Evolutionary conservation across 2,797 vertebrate species (phyloP).

Genomic region (Gymnocypris eckloni): DNA sequence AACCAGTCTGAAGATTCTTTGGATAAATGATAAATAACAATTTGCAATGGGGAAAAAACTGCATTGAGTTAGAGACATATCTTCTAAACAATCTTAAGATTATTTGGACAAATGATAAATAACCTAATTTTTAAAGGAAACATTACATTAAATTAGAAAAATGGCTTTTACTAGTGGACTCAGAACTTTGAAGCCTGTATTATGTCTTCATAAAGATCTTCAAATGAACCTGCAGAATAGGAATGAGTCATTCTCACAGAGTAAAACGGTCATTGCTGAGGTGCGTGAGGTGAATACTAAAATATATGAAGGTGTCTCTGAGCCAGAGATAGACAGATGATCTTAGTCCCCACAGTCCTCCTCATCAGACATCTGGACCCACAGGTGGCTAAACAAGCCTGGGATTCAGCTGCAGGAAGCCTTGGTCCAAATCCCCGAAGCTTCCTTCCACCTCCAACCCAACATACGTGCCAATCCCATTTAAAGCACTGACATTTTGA

Average conservation of each 20-base stretch:
- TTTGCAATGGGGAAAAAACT: neutral
- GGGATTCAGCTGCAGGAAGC: conserved; percentile 79
- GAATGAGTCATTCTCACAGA: conserved; percentile 20
- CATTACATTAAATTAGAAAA: conserved; percentile 1
- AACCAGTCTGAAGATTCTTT: neutral
- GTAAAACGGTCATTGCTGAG: conserved; percentile 13
- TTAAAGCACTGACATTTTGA: conserved; percentile 56
- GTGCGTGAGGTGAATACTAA: conserved; percentile 34
- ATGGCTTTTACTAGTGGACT: neutral
- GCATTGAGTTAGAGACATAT: neutral
- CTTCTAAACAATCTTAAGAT: neutral
- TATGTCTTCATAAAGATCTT: conserved; percentile 10
- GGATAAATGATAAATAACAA: neutral
- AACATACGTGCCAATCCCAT: conserved; percentile 52
- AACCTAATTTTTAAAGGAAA: neutral
- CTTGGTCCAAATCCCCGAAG: conserved; percentile 51
- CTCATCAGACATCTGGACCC: conserved; percentile 74
- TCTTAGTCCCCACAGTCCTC: conserved; percentile 31
- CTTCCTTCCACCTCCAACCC: conserved; percentile 46
- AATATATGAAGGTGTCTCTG: conserved; percentile 3
- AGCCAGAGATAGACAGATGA: conserved; percentile 46
- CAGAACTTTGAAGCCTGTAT: neutral
- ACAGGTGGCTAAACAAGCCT: conserved; percentile 74
- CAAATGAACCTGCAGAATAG: conserved; percentile 2
- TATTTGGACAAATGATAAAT: neutral